Evolutionary conservation across 2,113 vertebrate species (phyloP).

Genomic region (Campylomormyrus numenius): DNA sequence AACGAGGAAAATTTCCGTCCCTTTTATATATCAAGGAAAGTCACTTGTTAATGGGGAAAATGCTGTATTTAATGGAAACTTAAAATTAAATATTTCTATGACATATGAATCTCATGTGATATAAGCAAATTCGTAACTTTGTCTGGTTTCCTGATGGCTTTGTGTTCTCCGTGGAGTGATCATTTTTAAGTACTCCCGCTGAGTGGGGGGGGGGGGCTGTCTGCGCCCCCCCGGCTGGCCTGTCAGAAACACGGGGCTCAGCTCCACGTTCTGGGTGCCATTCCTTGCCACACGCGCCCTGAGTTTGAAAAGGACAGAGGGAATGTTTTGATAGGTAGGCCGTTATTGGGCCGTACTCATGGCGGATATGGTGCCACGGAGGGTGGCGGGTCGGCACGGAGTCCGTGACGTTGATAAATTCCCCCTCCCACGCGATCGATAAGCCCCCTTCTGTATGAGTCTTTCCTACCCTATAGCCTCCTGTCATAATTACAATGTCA

Average conservation of each 20-base stretch:
- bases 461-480: conserved; percentile 61
- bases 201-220: not conserved
- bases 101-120: not conserved
- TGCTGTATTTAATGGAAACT: not conserved
- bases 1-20: not conserved
- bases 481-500: conserved; percentile 96
- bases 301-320: conserved; percentile 27
- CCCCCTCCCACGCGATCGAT: conserved; percentile 83
- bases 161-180: not conserved
- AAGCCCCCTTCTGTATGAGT: conserved; percentile 68
- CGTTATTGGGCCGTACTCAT: conserved; percentile 40
- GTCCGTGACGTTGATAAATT: conserved; percentile 92
- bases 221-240: not conserved
- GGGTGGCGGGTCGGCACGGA: conserved; percentile 64
- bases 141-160: too few species aligned
- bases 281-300: conserved; percentile 10
- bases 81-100: not conserved
- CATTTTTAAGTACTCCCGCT: not conserved
- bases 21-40: not conserved
- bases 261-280: not conserved
- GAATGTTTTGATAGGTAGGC: conserved; percentile 36
- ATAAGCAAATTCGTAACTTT: not conserved
- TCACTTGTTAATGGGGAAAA: not conserved
- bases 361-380: conserved; percentile 58
- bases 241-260: not conserved